These are phyloP conservation scores for Myotis planiceps DNA, from an alignment of 2,797 vertebrate genomes.

Conservation along the genomic window DNA sequence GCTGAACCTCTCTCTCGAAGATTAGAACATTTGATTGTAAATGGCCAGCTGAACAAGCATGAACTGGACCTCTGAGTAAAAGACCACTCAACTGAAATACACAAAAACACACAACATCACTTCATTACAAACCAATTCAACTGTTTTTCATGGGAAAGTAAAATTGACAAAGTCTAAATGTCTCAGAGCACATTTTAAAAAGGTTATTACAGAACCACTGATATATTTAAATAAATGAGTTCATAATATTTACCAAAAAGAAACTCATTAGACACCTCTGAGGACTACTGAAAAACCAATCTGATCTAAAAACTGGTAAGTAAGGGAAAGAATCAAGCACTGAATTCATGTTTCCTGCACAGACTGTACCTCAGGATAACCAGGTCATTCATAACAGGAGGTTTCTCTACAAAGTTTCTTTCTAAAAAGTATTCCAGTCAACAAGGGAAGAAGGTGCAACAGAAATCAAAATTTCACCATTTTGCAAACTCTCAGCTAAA, in stretches of 20 bases:
- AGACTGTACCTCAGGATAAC: neutral
- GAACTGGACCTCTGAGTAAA: neutral
- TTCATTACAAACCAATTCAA: constrained; percentile 10
- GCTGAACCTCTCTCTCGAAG: neutral
- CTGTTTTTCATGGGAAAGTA: neutral
- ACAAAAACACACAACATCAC: neutral
- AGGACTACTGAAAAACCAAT: neutral
- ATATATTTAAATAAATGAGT: neutral
- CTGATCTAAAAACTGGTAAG: neutral
- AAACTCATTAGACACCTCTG: neutral
- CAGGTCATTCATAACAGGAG: neutral
- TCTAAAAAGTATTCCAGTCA: neutral
- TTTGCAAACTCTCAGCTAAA: neutral
- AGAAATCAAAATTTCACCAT: neutral
- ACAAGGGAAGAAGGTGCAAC: neutral
- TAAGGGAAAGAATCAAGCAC: neutral
- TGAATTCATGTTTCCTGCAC: neutral
- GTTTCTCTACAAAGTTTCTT: neutral
- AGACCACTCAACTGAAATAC: neutral
- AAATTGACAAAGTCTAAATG: neutral
- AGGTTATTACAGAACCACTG: neutral
- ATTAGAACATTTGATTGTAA: neutral
- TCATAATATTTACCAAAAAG: constrained; percentile 7
- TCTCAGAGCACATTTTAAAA: constrained; percentile 8
- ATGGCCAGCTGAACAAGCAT: neutral